Percentiles rank a stretch among this genome's conserved stretches.
phyloP scores from a whole-genome alignment of 2,888 invertebrate species.

The Sepioteuthis lessoniana region DNA sequence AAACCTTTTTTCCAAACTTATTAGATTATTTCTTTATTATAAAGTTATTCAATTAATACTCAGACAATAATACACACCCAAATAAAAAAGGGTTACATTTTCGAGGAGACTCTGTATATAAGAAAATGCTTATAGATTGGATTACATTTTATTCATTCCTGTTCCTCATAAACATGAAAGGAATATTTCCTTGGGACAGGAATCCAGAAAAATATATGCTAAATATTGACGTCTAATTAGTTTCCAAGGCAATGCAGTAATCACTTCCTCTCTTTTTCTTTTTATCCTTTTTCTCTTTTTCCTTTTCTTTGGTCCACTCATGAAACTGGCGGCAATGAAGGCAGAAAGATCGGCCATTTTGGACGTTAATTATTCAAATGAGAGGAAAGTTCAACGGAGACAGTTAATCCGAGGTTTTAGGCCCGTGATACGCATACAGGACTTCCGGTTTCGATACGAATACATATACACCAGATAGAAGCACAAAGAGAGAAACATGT shows the following conservation, averaged over 20 bases:
- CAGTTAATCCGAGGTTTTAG: constrained; percentile 20
- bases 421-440: not conserved
- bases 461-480: not conserved
- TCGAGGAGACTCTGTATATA: not conserved
- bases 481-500: not conserved
- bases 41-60: too few relatives aligned
- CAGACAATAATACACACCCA: too few relatives aligned
- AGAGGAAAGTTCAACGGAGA: constrained; percentile 8
- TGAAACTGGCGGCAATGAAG: not conserved
- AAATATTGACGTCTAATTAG: not conserved
- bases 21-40: too few relatives aligned
- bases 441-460: not conserved
- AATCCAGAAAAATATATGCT: not conserved
- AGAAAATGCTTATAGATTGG: not conserved
- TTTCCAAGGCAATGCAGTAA: not conserved
- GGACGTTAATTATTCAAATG: constrained; percentile 21
- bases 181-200: not conserved
- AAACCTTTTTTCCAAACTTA: too few relatives aligned
- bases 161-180: not conserved
- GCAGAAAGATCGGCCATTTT: not conserved
- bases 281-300: not conserved
- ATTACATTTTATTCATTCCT: not conserved
- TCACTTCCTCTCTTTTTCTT: not conserved
- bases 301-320: not conserved
- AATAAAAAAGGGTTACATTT: too few relatives aligned